phyloP scores from a whole-genome alignment of 2,113 vertebrate genomes.

The Epinephelus moara region DNA sequence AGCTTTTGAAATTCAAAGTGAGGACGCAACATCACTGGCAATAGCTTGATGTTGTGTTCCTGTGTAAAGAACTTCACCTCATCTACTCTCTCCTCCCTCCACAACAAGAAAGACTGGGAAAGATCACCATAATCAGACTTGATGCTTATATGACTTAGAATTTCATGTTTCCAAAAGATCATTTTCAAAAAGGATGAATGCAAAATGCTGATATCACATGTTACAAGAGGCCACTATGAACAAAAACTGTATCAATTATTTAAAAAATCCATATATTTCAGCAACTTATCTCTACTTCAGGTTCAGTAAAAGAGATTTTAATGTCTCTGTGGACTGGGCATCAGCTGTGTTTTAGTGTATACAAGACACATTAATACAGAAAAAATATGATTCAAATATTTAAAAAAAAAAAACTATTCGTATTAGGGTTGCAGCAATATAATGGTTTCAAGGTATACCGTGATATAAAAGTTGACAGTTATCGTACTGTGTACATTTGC shows the following conservation, averaged over 20 bases:
- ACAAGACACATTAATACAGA: no score
- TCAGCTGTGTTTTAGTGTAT: no score
- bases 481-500: no score
- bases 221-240: background rate
- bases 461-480: no score
- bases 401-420: no score
- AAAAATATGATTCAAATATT: no score
- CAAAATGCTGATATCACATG: background rate
- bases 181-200: background rate
- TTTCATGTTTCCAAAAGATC: background rate
- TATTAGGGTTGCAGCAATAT: no score
- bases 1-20: constrained; percentile 25
- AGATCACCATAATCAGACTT: background rate
- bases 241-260: background rate
- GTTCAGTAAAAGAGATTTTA: background rate
- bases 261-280: background rate
- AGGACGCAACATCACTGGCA: constrained; percentile 3
- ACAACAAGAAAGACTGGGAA: constrained; percentile 10
- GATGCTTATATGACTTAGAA: background rate
- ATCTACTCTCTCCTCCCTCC: background rate
- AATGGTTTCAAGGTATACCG: no score
- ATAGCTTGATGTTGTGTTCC: constrained; percentile 23
- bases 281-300: no score
- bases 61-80: background rate
- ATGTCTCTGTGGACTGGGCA: background rate